A percentile compares a stretch with the other conserved stretches of the same genome.
Conservation (phyloP, 2,113 vertebrate genomes). For the Cromileptes altivelis region DNA sequence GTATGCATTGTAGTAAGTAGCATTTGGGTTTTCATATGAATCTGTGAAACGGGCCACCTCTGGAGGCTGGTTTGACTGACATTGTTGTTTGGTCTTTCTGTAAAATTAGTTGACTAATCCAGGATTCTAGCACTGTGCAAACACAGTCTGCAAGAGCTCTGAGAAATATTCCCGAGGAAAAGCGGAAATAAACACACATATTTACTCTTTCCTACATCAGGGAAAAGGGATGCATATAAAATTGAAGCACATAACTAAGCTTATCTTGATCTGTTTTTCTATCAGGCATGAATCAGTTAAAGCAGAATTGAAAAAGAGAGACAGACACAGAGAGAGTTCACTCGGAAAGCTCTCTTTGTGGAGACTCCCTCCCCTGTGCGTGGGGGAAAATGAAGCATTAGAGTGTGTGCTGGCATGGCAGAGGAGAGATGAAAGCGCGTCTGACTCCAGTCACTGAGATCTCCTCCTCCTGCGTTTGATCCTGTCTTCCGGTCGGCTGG, state of each 20-base stretch:
- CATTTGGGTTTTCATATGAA: background rate
- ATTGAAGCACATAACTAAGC: constrained; percentile 40
- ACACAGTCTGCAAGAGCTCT: background rate
- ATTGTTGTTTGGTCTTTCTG: constrained; percentile 5
- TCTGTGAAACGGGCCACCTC: background rate
- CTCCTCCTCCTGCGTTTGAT: constrained; percentile 80
- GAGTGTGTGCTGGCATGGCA: constrained; percentile 56
- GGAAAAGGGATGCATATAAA: constrained; percentile 36
- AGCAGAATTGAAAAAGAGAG: constrained; percentile 57
- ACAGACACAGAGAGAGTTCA: constrained; percentile 36
- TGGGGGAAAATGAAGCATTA: constrained; percentile 65
- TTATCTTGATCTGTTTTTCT: constrained; percentile 57
- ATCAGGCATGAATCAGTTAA: constrained; percentile 60
- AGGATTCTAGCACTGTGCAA: background rate
- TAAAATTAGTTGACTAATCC: background rate
- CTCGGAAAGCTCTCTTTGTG: constrained; percentile 64
- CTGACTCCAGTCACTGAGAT: constrained; percentile 74
- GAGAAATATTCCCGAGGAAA: constrained; percentile 33
- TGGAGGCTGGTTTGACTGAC: background rate
- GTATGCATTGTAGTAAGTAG: background rate
- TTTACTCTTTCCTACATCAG: constrained; percentile 50
- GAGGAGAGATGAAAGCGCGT: constrained; percentile 76
- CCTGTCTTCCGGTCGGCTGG: constrained; percentile 63
- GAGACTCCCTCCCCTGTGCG: constrained; percentile 56
- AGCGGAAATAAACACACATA: constrained; percentile 42